Evolutionary conservation across 1,140 invertebrate species (phyloP).

Genomic region (Drosophila mayri): DNA sequence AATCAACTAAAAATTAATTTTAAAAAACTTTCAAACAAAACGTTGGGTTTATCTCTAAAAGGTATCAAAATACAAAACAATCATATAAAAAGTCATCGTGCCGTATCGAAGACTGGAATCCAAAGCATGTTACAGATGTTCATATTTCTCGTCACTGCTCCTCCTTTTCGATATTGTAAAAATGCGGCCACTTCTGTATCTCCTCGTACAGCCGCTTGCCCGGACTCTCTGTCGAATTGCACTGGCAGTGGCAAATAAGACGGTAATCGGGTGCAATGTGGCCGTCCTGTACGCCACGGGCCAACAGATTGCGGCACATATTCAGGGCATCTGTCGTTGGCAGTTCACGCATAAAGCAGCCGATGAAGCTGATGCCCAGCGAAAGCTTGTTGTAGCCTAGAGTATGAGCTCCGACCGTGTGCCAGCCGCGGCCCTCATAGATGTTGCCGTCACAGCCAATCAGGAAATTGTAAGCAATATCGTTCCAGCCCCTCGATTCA

Average conservation of each 20-base stretch:
- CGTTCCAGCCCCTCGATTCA: constrained; percentile 86
- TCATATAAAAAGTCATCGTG: neutral
- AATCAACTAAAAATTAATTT: constrained; percentile 11
- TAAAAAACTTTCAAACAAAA: constrained; percentile 27
- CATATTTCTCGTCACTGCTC: constrained; percentile 3
- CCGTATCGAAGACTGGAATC: too few relatives aligned
- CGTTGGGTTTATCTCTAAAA: constrained; percentile 6
- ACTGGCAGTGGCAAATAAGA: constrained; percentile 86
- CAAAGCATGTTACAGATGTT: neutral
- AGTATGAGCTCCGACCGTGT: constrained; percentile 88
- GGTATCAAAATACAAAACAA: constrained; percentile 10
- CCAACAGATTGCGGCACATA: constrained; percentile 82
- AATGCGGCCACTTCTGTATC: constrained; percentile 81
- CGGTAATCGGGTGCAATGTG: constrained; percentile 85
- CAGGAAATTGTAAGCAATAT: constrained; percentile 89
- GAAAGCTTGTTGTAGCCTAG: constrained; percentile 88
- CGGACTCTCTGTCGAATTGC: constrained; percentile 82
- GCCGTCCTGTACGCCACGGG: constrained; percentile 84
- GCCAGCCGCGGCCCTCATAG: constrained; percentile 89
- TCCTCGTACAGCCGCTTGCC: constrained; percentile 76
- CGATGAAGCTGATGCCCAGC: constrained; percentile 89
- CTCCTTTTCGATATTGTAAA: constrained; percentile 71
- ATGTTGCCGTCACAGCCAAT: constrained; percentile 89
- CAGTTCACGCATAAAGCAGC: constrained; percentile 86
- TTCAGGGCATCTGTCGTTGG: constrained; percentile 76